Conservation (phyloP, 2,888 invertebrate genomes). For the Prosapia bicincta region DNA sequence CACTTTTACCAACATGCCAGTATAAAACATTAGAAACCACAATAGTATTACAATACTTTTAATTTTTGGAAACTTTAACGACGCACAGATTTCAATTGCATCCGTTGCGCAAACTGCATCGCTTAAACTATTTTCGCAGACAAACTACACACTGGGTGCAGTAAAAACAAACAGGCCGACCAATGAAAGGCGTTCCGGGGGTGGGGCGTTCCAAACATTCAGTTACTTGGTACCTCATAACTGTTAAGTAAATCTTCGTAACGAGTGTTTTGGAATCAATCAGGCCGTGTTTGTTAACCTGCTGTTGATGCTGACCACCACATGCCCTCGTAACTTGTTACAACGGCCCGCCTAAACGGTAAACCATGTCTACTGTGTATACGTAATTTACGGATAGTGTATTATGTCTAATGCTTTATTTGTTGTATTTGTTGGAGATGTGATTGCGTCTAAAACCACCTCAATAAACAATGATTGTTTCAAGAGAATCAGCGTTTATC, state of each 20-base stretch:
- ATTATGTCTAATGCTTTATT: background rate
- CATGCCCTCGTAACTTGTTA: background rate
- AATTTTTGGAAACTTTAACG: no score
- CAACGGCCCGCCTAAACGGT: background rate
- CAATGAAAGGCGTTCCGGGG: background rate
- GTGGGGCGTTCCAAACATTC: background rate
- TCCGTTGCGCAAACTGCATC: no score
- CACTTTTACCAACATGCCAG: no score
- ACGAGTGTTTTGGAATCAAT: conserved; percentile 2
- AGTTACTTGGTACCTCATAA: background rate
- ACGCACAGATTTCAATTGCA: no score
- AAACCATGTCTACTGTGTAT: background rate
- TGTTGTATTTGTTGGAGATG: background rate
- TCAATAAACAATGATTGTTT: no score
- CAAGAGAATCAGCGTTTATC: no score
- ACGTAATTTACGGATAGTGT: background rate
- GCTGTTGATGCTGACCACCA: background rate
- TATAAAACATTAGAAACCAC: no score
- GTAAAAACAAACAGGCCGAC: background rate
- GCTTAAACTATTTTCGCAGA: no score
- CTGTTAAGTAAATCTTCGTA: background rate
- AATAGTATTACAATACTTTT: no score
- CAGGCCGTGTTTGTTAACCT: background rate
- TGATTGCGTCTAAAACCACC: no score
- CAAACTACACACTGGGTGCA: no score